Evolutionary conservation across 2,797 vertebrate species (phyloP), one percentile per base, ranked within the genome.

Genomic region (Sebastes itinus): DNA sequence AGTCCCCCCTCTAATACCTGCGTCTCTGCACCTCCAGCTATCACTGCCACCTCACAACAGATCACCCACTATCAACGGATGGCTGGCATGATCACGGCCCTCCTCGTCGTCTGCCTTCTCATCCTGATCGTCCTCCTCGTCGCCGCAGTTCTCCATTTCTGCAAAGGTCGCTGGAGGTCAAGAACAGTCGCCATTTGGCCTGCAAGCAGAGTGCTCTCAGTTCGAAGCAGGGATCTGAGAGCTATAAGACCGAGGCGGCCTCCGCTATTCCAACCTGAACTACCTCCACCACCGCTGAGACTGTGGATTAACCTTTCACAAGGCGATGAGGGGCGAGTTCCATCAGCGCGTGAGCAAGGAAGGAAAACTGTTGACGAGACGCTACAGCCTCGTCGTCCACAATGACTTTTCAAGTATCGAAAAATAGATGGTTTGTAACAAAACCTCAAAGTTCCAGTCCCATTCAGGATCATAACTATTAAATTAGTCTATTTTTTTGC

Each of bases 81-180:
- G 38, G 70, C 68, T 10, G 75, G 59, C 10, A 25, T 71, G 22
- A 33, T 77, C 1, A 5, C 6, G 2, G 82, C 81, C 12, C 63
- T 94, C 4, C 65, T 94, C 9, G 79, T 89, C 16, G 68, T 88
- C 4, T 77, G 92, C 2, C 64, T 89, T 42, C 79, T 88, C 62
- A 83, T 93, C 68, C 42, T 58, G 6, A 52, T 52, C 8, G 18
- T 52, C 49, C 49, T 52, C 49, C 60, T 93, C 54, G 4, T 85
- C 5, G 1, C 72, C 8, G 1, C 5, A 5, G 2, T 66, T 63
- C 75, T 81, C 25, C 77, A 73, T 56, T 85, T 91, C 72, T 83
- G 80, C 22, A 91, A 77, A 69, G 54, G 30, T 73, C 7, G 1
- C 1, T 2, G 69, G 5, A 84, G 77, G 58, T 46, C 75, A 23